Percentiles rank a stretch among this genome's conserved stretches.
phyloP scores from a whole-genome alignment of 2,888 invertebrate genomes.

The Antitype chi region DNA sequence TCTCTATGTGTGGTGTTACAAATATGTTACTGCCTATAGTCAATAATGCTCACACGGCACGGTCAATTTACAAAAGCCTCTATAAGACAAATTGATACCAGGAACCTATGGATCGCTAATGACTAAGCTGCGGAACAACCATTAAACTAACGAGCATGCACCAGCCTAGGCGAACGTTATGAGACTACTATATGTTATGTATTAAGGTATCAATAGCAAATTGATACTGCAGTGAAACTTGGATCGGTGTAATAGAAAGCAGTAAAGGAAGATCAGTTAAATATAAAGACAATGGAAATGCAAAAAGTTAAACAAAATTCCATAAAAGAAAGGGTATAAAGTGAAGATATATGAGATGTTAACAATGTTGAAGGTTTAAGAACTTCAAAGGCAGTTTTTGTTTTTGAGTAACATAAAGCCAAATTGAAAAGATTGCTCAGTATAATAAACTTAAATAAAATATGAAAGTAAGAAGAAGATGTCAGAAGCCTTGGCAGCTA shows the following conservation, averaged over 20 bases:
- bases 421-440: neutral
- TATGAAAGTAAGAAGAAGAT: neutral
- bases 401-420: neutral
- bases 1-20: neutral
- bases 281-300: neutral
- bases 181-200: neutral
- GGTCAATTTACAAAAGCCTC: conserved; percentile 3
- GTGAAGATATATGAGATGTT: neutral
- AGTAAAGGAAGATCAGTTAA: neutral
- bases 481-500: neutral
- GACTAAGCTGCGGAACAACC: neutral
- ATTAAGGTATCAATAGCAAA: neutral
- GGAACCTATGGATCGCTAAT: neutral
- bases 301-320: neutral
- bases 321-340: neutral
- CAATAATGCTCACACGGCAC: neutral
- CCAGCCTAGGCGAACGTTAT: neutral
- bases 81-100: neutral
- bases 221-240: neutral
- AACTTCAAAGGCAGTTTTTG: conserved; percentile 6
- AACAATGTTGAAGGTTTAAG: neutral
- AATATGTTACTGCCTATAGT: conserved; percentile 3
- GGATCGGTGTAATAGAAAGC: neutral
- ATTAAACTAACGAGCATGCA: conserved; percentile 1
- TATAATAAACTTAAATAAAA: neutral